Percentiles rank a stretch among this genome's conserved stretches.
These are phyloP conservation scores for Papilio helenus DNA, from an alignment of 1,140 invertebrate genomes.

Conservation along the genomic window DNA sequence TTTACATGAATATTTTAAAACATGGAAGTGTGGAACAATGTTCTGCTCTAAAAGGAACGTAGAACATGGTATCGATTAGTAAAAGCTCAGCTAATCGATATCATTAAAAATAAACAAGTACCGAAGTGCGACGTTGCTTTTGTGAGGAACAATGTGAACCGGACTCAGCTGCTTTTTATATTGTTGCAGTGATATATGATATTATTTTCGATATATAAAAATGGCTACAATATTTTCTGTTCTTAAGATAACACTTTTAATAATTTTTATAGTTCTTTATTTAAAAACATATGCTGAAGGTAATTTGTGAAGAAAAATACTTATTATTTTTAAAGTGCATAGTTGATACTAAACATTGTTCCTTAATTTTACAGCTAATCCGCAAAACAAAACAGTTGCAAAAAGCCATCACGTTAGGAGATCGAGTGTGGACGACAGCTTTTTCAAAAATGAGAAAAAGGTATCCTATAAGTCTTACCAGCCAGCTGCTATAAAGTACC, in stretches of 20 bases:
- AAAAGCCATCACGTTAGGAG: conserved; percentile 61
- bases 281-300: conserved; percentile 45
- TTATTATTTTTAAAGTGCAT: background rate
- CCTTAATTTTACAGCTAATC: conserved; percentile 56
- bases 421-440: conserved; percentile 56
- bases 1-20: background rate
- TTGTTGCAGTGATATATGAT: conserved; percentile 35
- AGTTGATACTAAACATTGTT: conserved; percentile 32
- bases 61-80: background rate
- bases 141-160: conserved; percentile 21
- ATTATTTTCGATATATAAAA: conserved; percentile 35
- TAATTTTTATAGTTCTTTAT: conserved; percentile 46
- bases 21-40: background rate
- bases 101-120: conserved; percentile 38
- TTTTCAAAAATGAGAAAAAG: conserved; percentile 63
- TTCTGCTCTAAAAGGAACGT: conserved; percentile 14
- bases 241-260: conserved; percentile 46
- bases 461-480: conserved; percentile 72
- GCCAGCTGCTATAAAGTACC: conserved; percentile 67
- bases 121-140: background rate
- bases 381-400: conserved; percentile 65
- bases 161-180: background rate
- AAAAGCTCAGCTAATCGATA: conserved; percentile 27
- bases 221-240: conserved; percentile 44
- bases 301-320: conserved; percentile 38